phyloP scores from a whole-genome alignment of 2,888 invertebrate species.

The Temnothorax ravouxi region DNA sequence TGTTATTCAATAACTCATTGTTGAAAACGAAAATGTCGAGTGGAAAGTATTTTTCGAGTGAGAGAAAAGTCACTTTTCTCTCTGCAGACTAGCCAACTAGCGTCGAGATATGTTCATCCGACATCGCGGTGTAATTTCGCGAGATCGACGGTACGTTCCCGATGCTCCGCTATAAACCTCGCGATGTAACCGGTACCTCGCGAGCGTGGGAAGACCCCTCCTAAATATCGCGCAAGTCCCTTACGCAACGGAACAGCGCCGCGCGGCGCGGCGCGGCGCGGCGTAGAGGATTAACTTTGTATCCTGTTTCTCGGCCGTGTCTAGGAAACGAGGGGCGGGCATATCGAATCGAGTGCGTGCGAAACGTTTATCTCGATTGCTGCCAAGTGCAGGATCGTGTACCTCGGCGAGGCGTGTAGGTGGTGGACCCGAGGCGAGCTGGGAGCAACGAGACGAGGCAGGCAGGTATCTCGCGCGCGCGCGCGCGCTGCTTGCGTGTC shows the following conservation, averaged over 20 bases:
- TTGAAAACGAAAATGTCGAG: background rate
- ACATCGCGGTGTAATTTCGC: constrained; percentile 38
- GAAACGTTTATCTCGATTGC: constrained; percentile 62
- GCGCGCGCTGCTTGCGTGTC: constrained; percentile 50
- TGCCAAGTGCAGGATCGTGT: constrained; percentile 63
- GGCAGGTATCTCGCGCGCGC: constrained; percentile 41
- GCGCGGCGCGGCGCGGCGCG: constrained; percentile 26
- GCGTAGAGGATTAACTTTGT: constrained; percentile 49
- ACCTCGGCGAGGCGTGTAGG: constrained; percentile 46
- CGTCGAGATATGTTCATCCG: constrained; percentile 11
- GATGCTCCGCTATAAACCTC: constrained; percentile 36
- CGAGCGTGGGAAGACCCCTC: constrained; percentile 50
- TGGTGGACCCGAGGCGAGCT: constrained; percentile 43
- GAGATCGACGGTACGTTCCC: constrained; percentile 42
- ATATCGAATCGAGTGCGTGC: constrained; percentile 58
- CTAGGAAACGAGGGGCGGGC: constrained; percentile 58
- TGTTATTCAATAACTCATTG: background rate
- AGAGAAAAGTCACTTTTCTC: background rate
- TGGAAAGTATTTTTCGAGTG: background rate
- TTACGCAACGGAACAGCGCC: constrained; percentile 43
- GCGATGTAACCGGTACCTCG: constrained; percentile 52
- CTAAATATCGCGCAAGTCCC: constrained; percentile 47
- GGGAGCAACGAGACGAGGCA: constrained; percentile 49
- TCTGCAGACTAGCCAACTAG: background rate
- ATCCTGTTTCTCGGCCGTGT: constrained; percentile 55